Evolutionary conservation across 2,113 vertebrate genomes (phyloP).

Genomic region (Tichodroma muraria): DNA sequence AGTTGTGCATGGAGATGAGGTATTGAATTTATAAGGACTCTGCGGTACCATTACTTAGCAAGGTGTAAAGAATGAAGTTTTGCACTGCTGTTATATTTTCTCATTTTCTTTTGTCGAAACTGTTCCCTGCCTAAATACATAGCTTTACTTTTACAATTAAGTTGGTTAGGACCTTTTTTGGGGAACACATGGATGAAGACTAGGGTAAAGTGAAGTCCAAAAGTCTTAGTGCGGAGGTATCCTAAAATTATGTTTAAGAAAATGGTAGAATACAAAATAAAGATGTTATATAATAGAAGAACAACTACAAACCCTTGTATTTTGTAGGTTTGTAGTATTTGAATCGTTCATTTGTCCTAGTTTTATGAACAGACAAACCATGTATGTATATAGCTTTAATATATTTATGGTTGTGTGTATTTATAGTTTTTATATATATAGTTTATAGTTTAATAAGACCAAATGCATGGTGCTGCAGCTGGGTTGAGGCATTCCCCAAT

Average conservation of each 20-base stretch:
- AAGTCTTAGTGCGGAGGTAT: neutral
- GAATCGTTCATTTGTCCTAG: neutral
- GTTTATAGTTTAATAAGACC: neutral
- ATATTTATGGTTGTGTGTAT: neutral
- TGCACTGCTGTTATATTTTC: neutral
- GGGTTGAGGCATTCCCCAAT: neutral
- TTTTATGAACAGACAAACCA: neutral
- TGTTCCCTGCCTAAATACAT: no score
- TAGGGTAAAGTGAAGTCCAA: fast-evolving
- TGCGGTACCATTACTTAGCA: neutral
- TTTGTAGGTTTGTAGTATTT: neutral
- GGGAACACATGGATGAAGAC: neutral
- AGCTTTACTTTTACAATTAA: neutral
- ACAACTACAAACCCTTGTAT: neutral
- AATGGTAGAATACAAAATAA: neutral
- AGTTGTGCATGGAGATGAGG: neutral
- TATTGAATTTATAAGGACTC: neutral
- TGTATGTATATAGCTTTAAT: neutral
- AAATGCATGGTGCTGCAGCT: neutral
- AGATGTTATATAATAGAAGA: neutral
- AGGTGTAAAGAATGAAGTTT: neutral
- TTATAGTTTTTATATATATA: neutral
- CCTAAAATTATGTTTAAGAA: neutral
- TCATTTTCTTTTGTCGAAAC: neutral
- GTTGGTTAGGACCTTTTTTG: neutral